A percentile compares a stretch with the other conserved stretches of the same genome.
These are phyloP conservation scores for Hyphantria cunea DNA, from an alignment of 1,140 invertebrate species.

Conservation along the genomic window DNA sequence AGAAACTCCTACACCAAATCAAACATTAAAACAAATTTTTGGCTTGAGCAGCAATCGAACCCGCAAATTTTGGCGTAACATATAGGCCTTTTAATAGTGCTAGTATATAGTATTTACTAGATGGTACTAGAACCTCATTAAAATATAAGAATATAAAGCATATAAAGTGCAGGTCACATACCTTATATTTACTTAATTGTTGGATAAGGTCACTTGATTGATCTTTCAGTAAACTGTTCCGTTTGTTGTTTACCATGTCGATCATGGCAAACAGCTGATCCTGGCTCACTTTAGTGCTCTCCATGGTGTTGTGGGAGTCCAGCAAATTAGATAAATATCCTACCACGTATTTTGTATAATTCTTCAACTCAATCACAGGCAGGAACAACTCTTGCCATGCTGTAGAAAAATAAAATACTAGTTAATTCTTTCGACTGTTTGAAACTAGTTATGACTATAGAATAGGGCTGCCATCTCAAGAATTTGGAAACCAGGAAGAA, in stretches of 20 bases:
- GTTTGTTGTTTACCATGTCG: slow-evolving; percentile 64
- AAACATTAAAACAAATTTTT: too few relatives aligned
- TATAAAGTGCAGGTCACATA: slow-evolving; percentile 24
- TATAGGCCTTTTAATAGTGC: too few relatives aligned
- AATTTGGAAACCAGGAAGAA: too few relatives aligned
- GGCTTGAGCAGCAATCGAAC: too few relatives aligned
- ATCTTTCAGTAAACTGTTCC: slow-evolving; percentile 62
- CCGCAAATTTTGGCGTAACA: too few relatives aligned
- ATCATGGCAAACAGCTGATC: slow-evolving; percentile 70
- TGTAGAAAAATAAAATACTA: slow-evolving; percentile 56
- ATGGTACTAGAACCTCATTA: too few relatives aligned
- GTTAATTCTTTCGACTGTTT: background rate
- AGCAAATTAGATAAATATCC: slow-evolving; percentile 87
- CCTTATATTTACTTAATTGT: slow-evolving; percentile 79
- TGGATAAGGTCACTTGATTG: slow-evolving; percentile 73
- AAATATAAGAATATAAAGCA: too few relatives aligned
- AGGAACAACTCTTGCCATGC: slow-evolving; percentile 92
- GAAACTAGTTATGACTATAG: too few relatives aligned
- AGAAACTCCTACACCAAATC: too few relatives aligned
- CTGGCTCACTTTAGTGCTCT: slow-evolving; percentile 88
- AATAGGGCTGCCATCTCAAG: too few relatives aligned
- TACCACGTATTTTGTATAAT: slow-evolving; percentile 87
- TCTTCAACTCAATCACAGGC: slow-evolving; percentile 87
- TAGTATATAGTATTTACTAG: too few relatives aligned
- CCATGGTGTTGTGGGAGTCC: slow-evolving; percentile 82